Conservation (phyloP, 35 echinoderm and acorn worm genomes). For the Apostichopus californicus region DNA sequence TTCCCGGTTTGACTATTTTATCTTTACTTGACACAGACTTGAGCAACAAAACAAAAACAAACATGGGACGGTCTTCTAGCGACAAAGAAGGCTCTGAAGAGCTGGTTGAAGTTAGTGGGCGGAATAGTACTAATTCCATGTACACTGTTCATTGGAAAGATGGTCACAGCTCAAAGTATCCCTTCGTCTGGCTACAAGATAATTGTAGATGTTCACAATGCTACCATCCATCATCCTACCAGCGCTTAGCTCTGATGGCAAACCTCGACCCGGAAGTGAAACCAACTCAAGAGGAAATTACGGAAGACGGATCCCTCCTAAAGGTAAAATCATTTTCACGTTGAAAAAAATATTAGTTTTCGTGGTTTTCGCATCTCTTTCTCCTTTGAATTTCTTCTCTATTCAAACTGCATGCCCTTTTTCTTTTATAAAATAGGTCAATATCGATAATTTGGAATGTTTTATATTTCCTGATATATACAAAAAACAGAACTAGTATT, state of each 20-base stretch:
- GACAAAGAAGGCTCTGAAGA: neutral
- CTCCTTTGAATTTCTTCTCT: too few relatives aligned
- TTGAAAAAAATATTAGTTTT: too few relatives aligned
- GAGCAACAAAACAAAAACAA: neutral
- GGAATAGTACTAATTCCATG: neutral
- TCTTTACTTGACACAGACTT: too few relatives aligned
- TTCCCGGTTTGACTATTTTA: too few relatives aligned
- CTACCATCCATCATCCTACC: slow-evolving; percentile 45
- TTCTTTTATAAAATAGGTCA: too few relatives aligned
- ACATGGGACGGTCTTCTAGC: neutral
- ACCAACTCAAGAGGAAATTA: neutral
- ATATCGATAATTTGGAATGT: too few relatives aligned
- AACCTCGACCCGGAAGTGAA: slow-evolving; percentile 57
- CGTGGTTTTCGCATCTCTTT: too few relatives aligned
- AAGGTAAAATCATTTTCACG: neutral
- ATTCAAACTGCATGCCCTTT: too few relatives aligned
- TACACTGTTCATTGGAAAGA: slow-evolving; percentile 55
- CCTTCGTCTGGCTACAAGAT: slow-evolving; percentile 56
- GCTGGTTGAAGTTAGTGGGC: neutral
- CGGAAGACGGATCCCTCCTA: neutral
- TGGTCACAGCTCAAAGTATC: slow-evolving; percentile 44
- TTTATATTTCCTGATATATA: too few relatives aligned
- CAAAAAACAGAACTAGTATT: too few relatives aligned
- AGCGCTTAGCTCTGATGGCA: slow-evolving; percentile 27
- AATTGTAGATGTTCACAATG: slow-evolving; percentile 60